A percentile compares a stretch with the other conserved stretches of the same genome.
phyloP scores from a whole-genome alignment of 1,140 invertebrate species.

The Ceratina calcarata region DNA sequence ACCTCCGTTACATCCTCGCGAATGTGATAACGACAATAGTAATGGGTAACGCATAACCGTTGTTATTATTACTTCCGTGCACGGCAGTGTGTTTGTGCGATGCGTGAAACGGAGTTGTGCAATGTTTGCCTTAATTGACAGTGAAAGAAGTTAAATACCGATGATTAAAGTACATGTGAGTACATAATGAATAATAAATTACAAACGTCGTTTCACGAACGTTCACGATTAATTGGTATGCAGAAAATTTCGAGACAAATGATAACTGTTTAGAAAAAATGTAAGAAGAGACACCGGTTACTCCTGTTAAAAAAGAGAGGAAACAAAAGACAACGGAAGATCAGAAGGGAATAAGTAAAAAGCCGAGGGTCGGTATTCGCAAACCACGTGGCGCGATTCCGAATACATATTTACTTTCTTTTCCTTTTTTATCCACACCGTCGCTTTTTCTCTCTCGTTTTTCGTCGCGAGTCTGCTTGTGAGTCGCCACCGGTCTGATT shows the following conservation, averaged over 20 bases:
- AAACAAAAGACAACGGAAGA: not conserved
- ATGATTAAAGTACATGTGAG: no score
- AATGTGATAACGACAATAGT: not conserved
- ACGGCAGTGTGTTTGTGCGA: no score
- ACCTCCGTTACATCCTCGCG: not conserved
- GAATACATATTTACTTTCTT: constrained; percentile 30
- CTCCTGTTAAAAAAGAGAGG: not conserved
- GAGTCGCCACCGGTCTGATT: constrained; percentile 53
- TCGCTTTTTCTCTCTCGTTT: constrained; percentile 8
- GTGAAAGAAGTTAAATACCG: no score
- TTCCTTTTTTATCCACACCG: constrained; percentile 13
- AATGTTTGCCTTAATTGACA: no score
- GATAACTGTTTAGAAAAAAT: not conserved
- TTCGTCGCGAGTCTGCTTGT: constrained; percentile 4
- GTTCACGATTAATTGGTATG: no score
- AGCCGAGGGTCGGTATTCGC: constrained; percentile 10
- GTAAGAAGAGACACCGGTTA: not conserved
- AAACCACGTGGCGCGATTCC: constrained; percentile 37
- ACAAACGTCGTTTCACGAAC: no score
- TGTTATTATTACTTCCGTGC: no score
- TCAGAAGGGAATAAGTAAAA: no score
- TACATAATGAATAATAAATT: no score
- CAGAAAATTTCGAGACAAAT: no score
- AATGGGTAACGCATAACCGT: not conserved
- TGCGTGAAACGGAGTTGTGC: no score